phyloP scores from a whole-genome alignment of 1,140 invertebrate genomes.

The Halesus radiatus region DNA sequence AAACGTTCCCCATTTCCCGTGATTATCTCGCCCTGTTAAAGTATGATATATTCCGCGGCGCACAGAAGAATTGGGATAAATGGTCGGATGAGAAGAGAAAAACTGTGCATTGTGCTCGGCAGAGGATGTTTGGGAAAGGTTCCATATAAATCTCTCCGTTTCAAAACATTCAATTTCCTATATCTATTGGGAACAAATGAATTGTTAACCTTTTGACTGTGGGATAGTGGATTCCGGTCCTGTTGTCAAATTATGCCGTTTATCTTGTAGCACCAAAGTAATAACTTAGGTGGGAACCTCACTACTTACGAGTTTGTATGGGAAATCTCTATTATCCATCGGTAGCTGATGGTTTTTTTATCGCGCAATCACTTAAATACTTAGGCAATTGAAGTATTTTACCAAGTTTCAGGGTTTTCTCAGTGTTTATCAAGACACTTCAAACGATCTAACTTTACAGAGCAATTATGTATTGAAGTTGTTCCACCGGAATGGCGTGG shows the following conservation, averaged over 20 bases:
- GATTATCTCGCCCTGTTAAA: slow-evolving; percentile 33
- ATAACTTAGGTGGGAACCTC: too few species aligned
- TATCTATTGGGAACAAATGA: not conserved
- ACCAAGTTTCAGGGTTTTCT: too few species aligned
- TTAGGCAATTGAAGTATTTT: too few species aligned
- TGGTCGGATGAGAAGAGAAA: slow-evolving; percentile 14
- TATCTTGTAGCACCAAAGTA: too few species aligned
- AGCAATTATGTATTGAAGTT: too few species aligned
- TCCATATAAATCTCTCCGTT: slow-evolving; percentile 18
- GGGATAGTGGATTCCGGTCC: not conserved
- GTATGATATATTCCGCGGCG: slow-evolving; percentile 30
- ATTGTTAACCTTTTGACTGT: slow-evolving; percentile 15
- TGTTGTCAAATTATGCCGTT: not conserved
- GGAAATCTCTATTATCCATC: too few species aligned
- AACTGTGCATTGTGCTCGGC: slow-evolving; percentile 27
- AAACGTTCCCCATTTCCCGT: slow-evolving; percentile 20
- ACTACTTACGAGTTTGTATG: too few species aligned
- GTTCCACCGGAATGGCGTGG: too few species aligned
- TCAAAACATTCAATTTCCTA: slow-evolving; percentile 17
- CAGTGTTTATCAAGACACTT: too few species aligned
- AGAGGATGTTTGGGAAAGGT: not conserved
- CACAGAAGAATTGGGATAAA: slow-evolving; percentile 7
- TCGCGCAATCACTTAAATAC: too few species aligned
- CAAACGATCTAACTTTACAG: too few species aligned
- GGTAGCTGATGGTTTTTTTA: too few species aligned